Evolutionary conservation across 2,113 vertebrate genomes (phyloP).

Genomic region (Gobiocypris rarus): DNA sequence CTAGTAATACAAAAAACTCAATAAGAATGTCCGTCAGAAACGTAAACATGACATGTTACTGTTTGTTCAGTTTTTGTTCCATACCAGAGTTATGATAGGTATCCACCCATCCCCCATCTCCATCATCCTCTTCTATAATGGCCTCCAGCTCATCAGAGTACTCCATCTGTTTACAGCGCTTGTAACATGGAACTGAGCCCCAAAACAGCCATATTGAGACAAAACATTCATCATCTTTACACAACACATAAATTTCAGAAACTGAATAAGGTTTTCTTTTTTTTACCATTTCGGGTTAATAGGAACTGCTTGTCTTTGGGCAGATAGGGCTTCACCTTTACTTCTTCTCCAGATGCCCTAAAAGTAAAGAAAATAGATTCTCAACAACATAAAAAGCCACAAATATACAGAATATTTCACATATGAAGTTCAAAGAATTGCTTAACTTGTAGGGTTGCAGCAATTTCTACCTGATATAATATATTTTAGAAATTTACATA

Average conservation of each 20-base stretch:
- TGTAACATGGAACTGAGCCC: conserved; percentile 91
- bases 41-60: background rate
- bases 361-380: conserved; percentile 44
- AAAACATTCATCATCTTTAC: conserved; percentile 5
- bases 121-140: conserved; percentile 99
- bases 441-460: background rate
- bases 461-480: too few relatives aligned
- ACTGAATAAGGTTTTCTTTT: background rate
- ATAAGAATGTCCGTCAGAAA: background rate
- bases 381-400: background rate
- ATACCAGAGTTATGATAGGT: conserved; percentile 95
- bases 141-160: conserved; percentile 97
- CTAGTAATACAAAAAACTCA: conserved; percentile 62
- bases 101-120: conserved; percentile 98
- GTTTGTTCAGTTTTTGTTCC: background rate
- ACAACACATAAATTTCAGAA: background rate
- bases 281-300: conserved; percentile 94
- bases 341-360: conserved; percentile 94
- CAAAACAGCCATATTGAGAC: background rate
- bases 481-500: too few relatives aligned
- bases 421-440: background rate
- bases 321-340: conserved; percentile 93
- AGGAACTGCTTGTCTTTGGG: conserved; percentile 95
- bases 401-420: background rate
- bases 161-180: conserved; percentile 99